Evolutionary conservation across 2,888 invertebrate species (phyloP), one percentile per base, ranked within the genome.

Genomic region (Cryptocephalus moraei): DNA sequence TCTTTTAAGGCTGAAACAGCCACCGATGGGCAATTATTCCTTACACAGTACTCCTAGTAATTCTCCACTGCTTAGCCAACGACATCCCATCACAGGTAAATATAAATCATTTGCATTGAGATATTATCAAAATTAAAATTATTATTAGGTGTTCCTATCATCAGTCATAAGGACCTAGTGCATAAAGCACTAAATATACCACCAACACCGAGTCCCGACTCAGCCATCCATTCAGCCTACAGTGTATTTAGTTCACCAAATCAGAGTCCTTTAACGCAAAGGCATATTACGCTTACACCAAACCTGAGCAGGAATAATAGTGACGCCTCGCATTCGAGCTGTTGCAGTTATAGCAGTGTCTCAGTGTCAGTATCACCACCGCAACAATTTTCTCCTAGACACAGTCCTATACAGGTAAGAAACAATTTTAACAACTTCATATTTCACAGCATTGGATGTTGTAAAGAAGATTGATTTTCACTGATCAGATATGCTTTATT

Each of bases 261-360:
- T 45, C 90, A 91, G 57, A 87, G 87, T 60, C 91, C 91, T 1
- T 79, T 90, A 44, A 89, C 90, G 36, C 85, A 88, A 32, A 78
- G 91, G 1, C 91, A 91, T 69, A 78, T 83, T 50, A 80, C 81
- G 44, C 80, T 87, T 60, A 89, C 89, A 45, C 90, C 90, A 36
- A 89, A 88, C 9, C 73, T 91, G 51, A 89, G 89, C 46, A 80
- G 91, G 49, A 91, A 91, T 73, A 91, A 91, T 73, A 90, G 89
- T 60, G 91, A 91, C 66, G 91, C 91, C 2, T 91, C 91, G 50
- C 86, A 87, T 68, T 90, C 90, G 59, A 89, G 90, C 56, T 91
- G 90, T 65, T 90, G 90, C 72, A 87, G 87, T 33, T 88, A 86
- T 68, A 87, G 87, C 64, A 85, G 85, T 9, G 74, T 75, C 46